phyloP scores from a whole-genome alignment of 2,888 invertebrate genomes.

The Drosophila yooni region DNA sequence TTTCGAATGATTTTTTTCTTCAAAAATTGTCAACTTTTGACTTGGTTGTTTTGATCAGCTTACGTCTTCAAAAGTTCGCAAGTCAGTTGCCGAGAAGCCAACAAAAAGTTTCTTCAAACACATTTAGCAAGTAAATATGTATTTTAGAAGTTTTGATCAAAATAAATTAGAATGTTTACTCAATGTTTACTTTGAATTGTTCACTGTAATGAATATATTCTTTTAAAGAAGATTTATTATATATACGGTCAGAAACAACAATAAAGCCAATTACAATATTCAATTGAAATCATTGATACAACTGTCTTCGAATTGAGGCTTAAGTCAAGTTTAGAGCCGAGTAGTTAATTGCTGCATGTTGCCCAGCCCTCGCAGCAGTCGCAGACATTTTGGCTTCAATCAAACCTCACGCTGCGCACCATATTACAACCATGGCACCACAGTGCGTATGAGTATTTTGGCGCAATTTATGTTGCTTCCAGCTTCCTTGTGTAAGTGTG shows the following conservation, averaged over 20 bases:
- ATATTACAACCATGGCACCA: slow-evolving; percentile 24
- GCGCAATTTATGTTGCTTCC: slow-evolving; percentile 58
- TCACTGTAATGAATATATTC: background rate
- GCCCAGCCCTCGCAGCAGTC: slow-evolving; percentile 47
- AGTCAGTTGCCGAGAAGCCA: background rate
- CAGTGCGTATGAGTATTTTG: slow-evolving; percentile 61
- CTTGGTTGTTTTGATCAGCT: background rate
- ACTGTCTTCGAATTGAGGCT: background rate
- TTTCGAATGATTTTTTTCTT: background rate
- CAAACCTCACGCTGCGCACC: slow-evolving; percentile 55
- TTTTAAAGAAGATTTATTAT: background rate
- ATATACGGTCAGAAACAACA: background rate
- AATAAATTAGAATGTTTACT: background rate
- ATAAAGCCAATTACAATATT: background rate
- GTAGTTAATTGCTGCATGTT: background rate
- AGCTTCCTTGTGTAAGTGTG: slow-evolving; percentile 23
- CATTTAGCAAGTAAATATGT: background rate
- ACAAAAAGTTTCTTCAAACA: background rate
- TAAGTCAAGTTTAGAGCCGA: background rate
- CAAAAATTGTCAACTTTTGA: background rate
- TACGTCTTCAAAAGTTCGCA: no score
- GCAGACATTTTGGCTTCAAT: slow-evolving; percentile 61
- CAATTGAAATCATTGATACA: background rate
- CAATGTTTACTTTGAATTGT: background rate
- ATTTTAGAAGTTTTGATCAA: background rate